Base-by-base conservation (phyloP, 2,888 invertebrate genomes). In the Plebejus anna region DNA sequence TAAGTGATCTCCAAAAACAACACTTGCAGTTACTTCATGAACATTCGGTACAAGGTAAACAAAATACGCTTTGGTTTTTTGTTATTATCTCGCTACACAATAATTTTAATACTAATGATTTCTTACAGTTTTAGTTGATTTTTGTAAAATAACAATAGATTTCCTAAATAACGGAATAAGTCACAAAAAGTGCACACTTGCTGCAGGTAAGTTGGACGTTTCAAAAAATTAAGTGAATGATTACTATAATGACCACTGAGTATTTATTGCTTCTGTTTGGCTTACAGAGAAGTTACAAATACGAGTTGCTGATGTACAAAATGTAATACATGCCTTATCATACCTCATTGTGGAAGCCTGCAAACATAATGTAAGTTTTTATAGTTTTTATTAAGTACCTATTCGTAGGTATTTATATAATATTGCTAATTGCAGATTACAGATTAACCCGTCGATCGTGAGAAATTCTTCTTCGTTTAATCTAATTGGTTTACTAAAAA, bases 281-380 rank as follows among this genome's bases (percentile, higher is more conserved):
- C 90, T 78, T 89, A 22, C 81, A 95, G 95, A 96, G 82, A 96
- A 96, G 85, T 85, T 96, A 70, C 88, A 94, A 77, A 94, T 95
- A 16, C 89, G 95, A 57, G 78, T 92, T 11, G 89, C 92, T 79
- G 85, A 88, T 73, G 94, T 96, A 42, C 95, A 95, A 85, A 95
- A 95, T 85, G 94, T 96, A 70, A 94, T 97, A 16, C 96, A 96
- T 89, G 96, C 96, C 32, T 87, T 97, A 76, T 95, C 97, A n/a
- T 96, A 96, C 86, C 91, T 97, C 75, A 90, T 97, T 75, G 89
- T 97, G 28, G 95, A 97, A 88, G 95, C 95, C 80, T 96, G 96
- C 81, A 96, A 96, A 88, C 94, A 96, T 80, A 95, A 96, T 90
- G 96, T 96, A 87, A 90, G 90, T 89, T 22, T 22, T 22, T 22